Evolutionary conservation across 2,888 invertebrate species (phyloP).

Genomic region (Drosophila neutralis): DNA sequence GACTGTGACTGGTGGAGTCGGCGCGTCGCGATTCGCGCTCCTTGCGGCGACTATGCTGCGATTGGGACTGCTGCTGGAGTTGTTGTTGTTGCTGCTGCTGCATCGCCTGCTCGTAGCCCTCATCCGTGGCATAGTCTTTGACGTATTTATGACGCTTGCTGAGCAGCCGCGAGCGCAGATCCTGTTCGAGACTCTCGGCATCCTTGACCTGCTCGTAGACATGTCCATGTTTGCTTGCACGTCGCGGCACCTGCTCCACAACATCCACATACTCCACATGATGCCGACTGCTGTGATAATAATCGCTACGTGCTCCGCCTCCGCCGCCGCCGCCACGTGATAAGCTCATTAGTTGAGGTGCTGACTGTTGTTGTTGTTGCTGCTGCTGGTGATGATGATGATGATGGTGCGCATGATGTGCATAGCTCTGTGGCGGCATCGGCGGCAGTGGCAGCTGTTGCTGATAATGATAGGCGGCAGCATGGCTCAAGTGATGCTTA

Average conservation of each 20-base stretch:
- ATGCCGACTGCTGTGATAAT: constrained; percentile 68
- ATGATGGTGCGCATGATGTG: constrained; percentile 69
- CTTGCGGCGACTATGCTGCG: constrained; percentile 57
- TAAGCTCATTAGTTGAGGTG: constrained; percentile 39
- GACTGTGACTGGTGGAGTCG: constrained; percentile 43
- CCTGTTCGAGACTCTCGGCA: constrained; percentile 89
- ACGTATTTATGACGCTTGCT: constrained; percentile 90
- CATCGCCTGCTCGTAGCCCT: constrained; percentile 61
- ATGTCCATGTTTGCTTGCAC: constrained; percentile 74
- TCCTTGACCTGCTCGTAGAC: constrained; percentile 79
- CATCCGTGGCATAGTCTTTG: constrained; percentile 84
- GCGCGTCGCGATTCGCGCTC: constrained; percentile 65
- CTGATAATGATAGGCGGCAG: constrained; percentile 53
- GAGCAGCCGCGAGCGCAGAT: constrained; percentile 90
- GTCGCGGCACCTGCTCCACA: constrained; percentile 60
- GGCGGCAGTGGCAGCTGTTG: constrained; percentile 51
- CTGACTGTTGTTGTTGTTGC: constrained; percentile 39
- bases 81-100: constrained; percentile 27
- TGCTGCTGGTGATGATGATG: constrained; percentile 60
- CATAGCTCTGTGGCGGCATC: constrained; percentile 60
- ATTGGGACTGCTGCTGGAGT: constrained; percentile 17
- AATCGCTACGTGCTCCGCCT: constrained; percentile 46
- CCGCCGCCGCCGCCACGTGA: constrained; percentile 36
- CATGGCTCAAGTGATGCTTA: constrained; percentile 57
- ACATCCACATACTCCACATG: constrained; percentile 66